Base-by-base conservation (phyloP, 2,888 invertebrate species). In the Proisotoma minuta region DNA sequence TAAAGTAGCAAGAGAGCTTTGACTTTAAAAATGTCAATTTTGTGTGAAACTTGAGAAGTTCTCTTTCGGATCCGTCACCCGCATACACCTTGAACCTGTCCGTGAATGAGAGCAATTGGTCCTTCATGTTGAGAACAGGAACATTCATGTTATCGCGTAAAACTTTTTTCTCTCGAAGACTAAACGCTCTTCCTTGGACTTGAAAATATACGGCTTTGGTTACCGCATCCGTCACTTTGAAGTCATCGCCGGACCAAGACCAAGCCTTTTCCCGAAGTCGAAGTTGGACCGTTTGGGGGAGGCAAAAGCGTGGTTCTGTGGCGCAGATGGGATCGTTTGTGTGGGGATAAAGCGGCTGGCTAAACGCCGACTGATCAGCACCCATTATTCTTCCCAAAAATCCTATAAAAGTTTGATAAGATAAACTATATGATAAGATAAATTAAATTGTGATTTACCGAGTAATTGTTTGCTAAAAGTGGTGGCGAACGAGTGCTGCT, bases 231-330 rank as follows among this genome's bases (percentile, higher is more conserved):
- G 50, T 39, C 43, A 69, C 65, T 48, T 63, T 61, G 57, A 69
- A 69, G 56, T 69, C 67, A 27, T 69, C 69, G 1, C 69, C 69
- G 3, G 69, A 69, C 3, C 63, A 50, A 10, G 66, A 66, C 47
- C 62, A 66, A 1, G 61, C 24, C 29, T 69, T 65, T 40, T 69
- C 69, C 1, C 60, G 56, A 2, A 69, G 60, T 1, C 60, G 57
- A 23, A 69, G 66, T 3, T 63, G 63, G 18, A 69, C 63, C 10
- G 69, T 57, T 1, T 58, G 23, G 0, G 61, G 65, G 0, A 69
- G 60, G 15, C 65, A 61, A 53, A 69, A 69, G 29, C 69, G 56
- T 2, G 65, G 60, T 34, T 69, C 65, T 2, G 63, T 65, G 2
- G 67, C 69, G 53, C 69, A 69, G 29, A 69, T 47, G 4, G 67